phyloP scores from a whole-genome alignment of 2,888 invertebrate genomes.

The Unio delphinus region DNA sequence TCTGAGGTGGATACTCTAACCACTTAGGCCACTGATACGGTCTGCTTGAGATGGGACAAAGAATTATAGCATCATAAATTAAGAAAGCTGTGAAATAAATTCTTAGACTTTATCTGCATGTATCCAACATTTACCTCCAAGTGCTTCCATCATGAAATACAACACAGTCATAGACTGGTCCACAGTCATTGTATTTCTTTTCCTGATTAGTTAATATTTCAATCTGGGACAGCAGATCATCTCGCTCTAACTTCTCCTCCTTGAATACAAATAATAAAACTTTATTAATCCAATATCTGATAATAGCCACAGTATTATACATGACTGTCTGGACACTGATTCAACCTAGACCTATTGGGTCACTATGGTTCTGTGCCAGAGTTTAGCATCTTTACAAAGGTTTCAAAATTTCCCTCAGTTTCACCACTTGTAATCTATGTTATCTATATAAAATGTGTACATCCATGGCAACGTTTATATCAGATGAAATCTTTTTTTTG shows the following conservation, averaged over 20 bases:
- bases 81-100: not conserved
- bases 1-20: no score
- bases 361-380: no score
- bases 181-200: conserved; percentile 89
- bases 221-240: conserved; percentile 89
- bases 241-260: conserved; percentile 86
- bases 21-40: not conserved
- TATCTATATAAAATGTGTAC: no score
- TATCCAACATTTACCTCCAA: conserved; percentile 79
- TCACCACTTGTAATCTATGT: no score
- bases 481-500: no score
- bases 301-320: no score
- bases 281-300: not conserved
- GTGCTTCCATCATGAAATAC: conserved; percentile 91
- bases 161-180: conserved; percentile 93
- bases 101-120: not conserved
- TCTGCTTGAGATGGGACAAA: not conserved
- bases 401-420: no score
- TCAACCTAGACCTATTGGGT: no score
- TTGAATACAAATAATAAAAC: conserved; percentile 29
- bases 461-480: no score
- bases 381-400: no score
- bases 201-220: conserved; percentile 87
- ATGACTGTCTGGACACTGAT: no score
- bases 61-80: no score